A percentile compares a stretch with the other conserved stretches of the same genome.
phyloP scores from a whole-genome alignment of 2,113 vertebrate species.

The Xyrauchen texanus region DNA sequence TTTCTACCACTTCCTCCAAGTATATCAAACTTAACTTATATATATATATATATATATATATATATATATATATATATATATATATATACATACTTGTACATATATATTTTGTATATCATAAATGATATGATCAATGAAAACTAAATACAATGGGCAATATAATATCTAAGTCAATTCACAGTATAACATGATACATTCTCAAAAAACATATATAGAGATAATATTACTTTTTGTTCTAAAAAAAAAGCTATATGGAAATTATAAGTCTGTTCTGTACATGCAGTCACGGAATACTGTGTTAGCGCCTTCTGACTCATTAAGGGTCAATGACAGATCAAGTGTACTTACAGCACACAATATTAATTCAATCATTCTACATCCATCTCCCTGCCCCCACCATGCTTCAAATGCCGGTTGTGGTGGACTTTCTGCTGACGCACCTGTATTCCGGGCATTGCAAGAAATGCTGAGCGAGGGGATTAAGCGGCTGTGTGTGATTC shows the following conservation, averaged over 20 bases:
- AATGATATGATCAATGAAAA: conserved; percentile 78
- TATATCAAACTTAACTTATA: conserved; percentile 75
- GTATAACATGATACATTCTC: conserved; percentile 84
- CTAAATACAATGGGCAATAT: conserved; percentile 76
- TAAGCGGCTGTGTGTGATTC: conserved; percentile 63
- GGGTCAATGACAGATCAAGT: conserved; percentile 73
- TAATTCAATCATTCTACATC: conserved; percentile 33
- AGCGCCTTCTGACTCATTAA: conserved; percentile 65
- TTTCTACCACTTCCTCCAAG: conserved; percentile 81
- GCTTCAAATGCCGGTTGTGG: not conserved
- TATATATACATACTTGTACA: not conserved
- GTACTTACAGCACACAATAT: conserved; percentile 59
- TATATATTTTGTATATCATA: conserved; percentile 69
- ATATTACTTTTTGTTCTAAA: conserved; percentile 65
- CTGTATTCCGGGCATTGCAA: conserved; percentile 10
- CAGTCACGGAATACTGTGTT: conserved; percentile 81
- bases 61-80: conserved; percentile 48
- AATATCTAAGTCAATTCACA: conserved; percentile 82
- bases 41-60: conserved; percentile 30
- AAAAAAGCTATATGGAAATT: conserved; percentile 71
- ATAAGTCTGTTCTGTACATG: conserved; percentile 78
- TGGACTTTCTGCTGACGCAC: conserved; percentile 33
- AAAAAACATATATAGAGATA: conserved; percentile 80
- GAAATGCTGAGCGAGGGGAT: conserved; percentile 60
- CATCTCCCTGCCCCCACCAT: conserved; percentile 4